phyloP scores from a whole-genome alignment of 2,888 invertebrate genomes.

The Biston betularia region DNA sequence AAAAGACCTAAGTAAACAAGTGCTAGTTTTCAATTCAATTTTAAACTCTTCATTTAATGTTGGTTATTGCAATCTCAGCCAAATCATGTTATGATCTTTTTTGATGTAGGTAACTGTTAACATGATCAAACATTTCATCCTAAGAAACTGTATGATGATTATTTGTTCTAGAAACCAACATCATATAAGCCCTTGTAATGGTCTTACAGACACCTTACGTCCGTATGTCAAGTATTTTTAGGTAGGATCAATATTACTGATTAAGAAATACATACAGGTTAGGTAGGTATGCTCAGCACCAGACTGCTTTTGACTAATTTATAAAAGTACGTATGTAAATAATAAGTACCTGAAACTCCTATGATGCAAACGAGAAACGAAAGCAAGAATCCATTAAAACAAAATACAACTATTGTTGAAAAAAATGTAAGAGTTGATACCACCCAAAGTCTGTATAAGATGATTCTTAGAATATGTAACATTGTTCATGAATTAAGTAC shows the following conservation, averaged over 20 bases:
- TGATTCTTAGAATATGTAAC: conserved; percentile 80
- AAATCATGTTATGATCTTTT: too few species aligned
- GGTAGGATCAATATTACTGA: too few species aligned
- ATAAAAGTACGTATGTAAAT: not conserved
- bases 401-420: conserved; percentile 92
- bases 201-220: too few species aligned
- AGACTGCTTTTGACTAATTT: not conserved
- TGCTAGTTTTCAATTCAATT: too few species aligned
- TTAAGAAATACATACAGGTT: not conserved
- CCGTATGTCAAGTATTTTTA: too few species aligned
- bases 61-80: too few species aligned
- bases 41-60: too few species aligned
- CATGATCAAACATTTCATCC: too few species aligned
- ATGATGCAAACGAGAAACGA: conserved; percentile 90
- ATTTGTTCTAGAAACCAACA: too few species aligned
- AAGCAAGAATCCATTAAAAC: conserved; percentile 92
- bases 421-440: conserved; percentile 91
- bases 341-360: conserved; percentile 89
- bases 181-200: not conserved
- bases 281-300: not conserved
- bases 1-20: too few species aligned
- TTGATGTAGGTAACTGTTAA: too few species aligned
- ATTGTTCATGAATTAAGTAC: conserved; percentile 49
- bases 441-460: conserved; percentile 91
- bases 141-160: too few species aligned